A percentile compares a stretch with the other conserved stretches of the same genome.
These are phyloP conservation scores for Hesperophylax magnus DNA, from an alignment of 1,140 invertebrate species.

Conservation along the genomic window DNA sequence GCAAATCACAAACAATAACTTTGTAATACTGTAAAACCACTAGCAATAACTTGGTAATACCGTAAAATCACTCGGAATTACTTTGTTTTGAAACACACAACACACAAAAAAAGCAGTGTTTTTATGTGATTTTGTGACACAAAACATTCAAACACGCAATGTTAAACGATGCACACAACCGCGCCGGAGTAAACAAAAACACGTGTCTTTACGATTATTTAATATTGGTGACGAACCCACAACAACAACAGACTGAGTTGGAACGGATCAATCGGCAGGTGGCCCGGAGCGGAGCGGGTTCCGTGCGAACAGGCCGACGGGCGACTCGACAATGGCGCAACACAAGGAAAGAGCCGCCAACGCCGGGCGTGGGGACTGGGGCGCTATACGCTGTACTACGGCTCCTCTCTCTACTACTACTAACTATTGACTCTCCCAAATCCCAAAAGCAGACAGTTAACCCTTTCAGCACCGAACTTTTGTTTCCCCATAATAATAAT, in stretches of 20 bases:
- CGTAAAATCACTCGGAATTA: no score
- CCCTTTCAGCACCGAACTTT: no score
- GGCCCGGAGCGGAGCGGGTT: not conserved
- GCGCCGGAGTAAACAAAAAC: slow-evolving; percentile 10
- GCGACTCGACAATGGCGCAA: slow-evolving; percentile 2
- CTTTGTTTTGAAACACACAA: no score
- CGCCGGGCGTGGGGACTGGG: not conserved
- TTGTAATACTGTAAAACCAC: no score
- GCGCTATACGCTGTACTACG: not conserved
- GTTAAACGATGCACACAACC: not conserved
- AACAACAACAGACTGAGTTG: not conserved
- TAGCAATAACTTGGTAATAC: no score
- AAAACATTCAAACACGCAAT: not conserved
- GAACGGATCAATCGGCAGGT: not conserved
- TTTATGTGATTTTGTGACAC: no score
- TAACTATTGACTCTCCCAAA: no score
- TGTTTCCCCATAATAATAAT: no score
- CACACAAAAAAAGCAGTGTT: no score
- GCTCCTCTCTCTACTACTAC: no score
- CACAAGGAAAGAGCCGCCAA: not conserved
- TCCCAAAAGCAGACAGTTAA: no score
- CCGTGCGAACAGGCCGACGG: not conserved
- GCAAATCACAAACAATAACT: no score
- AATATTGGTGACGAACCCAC: not conserved
- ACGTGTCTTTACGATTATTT: slow-evolving; percentile 11